These are phyloP conservation scores for Hycleus cichorii DNA, from an alignment of 1,140 invertebrate species.

Conservation along the genomic window DNA sequence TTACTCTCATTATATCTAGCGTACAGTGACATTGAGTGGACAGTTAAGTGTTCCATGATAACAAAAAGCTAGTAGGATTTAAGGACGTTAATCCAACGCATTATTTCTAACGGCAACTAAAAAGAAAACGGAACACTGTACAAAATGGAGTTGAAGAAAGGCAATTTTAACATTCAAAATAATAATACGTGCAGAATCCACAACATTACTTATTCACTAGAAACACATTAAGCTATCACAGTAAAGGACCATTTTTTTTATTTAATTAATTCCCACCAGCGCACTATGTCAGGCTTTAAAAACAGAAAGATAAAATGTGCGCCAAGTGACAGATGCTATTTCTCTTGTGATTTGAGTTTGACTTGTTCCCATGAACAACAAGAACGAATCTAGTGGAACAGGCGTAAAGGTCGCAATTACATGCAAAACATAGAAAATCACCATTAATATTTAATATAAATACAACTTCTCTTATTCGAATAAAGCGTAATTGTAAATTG, in stretches of 20 bases:
- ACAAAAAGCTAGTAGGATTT: too few species aligned
- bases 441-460: too few species aligned
- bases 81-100: too few species aligned
- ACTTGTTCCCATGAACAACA: constrained; percentile 14
- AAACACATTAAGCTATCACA: constrained; percentile 34
- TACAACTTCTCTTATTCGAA: too few species aligned
- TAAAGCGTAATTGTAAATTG: too few species aligned
- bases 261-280: constrained; percentile 38
- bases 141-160: neutral
- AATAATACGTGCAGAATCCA: constrained; percentile 17
- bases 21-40: too few species aligned
- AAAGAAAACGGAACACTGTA: neutral
- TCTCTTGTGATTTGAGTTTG: constrained; percentile 33
- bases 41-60: too few species aligned
- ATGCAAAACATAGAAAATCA: too few species aligned
- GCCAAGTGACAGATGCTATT: constrained; percentile 35
- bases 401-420: too few species aligned
- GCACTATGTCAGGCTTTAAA: constrained; percentile 37
- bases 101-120: too few species aligned
- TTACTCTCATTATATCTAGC: too few species aligned
- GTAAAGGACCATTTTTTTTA: constrained; percentile 32
- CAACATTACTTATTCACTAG: constrained; percentile 32
- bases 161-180: constrained; percentile 18
- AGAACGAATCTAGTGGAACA: neutral
- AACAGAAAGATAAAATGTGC: constrained; percentile 34